A percentile compares a stretch with the other conserved stretches of the same genome.
Evolutionary conservation across 2,888 invertebrate species (phyloP).

Genomic region (Drosophila emarginata): DNA sequence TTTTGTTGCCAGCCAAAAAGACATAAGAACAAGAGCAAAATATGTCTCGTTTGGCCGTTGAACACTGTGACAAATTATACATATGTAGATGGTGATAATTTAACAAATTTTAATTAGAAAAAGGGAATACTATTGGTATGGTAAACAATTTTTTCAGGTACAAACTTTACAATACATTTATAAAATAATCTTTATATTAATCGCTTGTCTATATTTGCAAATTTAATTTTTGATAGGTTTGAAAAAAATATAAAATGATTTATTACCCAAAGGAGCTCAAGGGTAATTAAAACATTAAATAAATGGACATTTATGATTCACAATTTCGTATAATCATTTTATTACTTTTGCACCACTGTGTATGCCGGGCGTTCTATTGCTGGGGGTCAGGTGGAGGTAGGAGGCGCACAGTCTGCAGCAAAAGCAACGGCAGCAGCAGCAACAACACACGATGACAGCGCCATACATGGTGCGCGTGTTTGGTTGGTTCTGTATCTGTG

Average conservation of each 20-base stretch:
- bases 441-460: constrained; percentile 34
- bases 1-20: constrained; percentile 16
- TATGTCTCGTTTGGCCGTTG: constrained; percentile 14
- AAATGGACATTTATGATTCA: background rate
- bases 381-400: constrained; percentile 52
- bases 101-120: no score
- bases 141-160: no score
- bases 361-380: constrained; percentile 26
- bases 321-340: background rate
- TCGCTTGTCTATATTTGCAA: no score
- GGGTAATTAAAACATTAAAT: no score
- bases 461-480: constrained; percentile 71
- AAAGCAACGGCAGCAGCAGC: constrained; percentile 34
- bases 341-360: constrained; percentile 18
- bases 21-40: constrained; percentile 7
- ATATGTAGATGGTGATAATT: no score
- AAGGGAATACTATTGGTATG: no score
- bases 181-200: no score
- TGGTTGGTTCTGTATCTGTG: constrained; percentile 36
- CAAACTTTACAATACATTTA: no score
- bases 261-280: no score
- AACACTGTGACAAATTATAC: constrained; percentile 22
- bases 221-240: no score
- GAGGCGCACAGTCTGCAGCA: constrained; percentile 65
- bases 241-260: background rate